phyloP scores from a whole-genome alignment of 2,113 vertebrate species.

The Piprites chloris region DNA sequence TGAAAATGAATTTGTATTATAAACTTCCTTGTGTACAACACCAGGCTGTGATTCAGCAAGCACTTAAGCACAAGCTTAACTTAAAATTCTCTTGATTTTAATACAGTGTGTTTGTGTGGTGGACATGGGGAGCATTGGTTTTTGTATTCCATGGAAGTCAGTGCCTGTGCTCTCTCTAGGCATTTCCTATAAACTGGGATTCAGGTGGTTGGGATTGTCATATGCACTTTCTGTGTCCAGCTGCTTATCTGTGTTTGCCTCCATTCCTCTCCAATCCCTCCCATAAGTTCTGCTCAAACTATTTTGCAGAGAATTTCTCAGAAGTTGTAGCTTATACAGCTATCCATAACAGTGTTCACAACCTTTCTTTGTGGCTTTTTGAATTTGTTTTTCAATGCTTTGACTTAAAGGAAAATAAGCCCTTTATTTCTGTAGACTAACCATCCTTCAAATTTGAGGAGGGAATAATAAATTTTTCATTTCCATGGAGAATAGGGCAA shows the following conservation, averaged over 20 bases:
- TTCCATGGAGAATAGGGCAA: not conserved
- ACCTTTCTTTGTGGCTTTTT: not conserved
- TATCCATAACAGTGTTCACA: not conserved
- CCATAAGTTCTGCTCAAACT: not conserved
- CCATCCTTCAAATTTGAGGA: not conserved
- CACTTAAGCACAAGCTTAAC: not conserved
- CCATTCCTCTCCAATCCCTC: not conserved
- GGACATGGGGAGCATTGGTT: not conserved
- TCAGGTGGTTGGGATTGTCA: not conserved
- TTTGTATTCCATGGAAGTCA: not conserved
- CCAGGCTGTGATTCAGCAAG: not conserved
- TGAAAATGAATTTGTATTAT: not conserved
- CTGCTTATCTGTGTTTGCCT: not conserved
- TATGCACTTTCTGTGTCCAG: not conserved
- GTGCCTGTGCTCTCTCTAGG: not conserved
- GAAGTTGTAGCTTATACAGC: not conserved
- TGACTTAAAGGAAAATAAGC: not conserved
- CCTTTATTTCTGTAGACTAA: not conserved
- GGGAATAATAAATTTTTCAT: not conserved
- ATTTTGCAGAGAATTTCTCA: not conserved
- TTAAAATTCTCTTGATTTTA: not conserved
- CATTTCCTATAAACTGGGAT: not conserved
- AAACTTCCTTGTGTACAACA: not conserved
- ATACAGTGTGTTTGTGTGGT: not conserved
- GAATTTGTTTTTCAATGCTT: not conserved